phyloP scores from a whole-genome alignment of 30 jellyfish, hydroid and myxozoan species.

The Morbakka virulenta region DNA sequence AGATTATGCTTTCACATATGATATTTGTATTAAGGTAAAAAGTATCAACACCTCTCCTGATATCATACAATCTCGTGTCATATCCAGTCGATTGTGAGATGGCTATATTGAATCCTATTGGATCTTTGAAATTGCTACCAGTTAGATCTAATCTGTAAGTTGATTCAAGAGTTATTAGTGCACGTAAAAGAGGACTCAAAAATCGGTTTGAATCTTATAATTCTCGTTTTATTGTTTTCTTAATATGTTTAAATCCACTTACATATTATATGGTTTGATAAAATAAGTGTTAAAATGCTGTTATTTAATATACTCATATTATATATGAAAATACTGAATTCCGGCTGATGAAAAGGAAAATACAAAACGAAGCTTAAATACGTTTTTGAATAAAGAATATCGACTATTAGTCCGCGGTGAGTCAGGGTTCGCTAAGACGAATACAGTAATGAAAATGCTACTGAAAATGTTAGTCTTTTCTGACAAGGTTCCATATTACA shows the following conservation, averaged over 20 bases:
- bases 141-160: slow-evolving; percentile 3
- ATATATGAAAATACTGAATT: neutral
- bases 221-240: too few relatives aligned
- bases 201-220: neutral
- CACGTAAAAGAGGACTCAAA: too few relatives aligned
- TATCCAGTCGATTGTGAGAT: neutral
- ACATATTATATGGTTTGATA: neutral
- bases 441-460: too few relatives aligned
- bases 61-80: neutral
- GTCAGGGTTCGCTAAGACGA: too few relatives aligned
- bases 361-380: too few relatives aligned
- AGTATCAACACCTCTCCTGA: slow-evolving; percentile 5
- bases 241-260: too few relatives aligned
- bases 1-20: neutral
- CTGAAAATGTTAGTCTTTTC: neutral
- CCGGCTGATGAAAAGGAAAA: neutral
- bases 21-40: slow-evolving; percentile 1
- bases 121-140: neutral
- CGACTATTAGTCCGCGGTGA: slow-evolving; percentile 8
- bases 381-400: too few relatives aligned
- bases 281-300: neutral
- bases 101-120: too few relatives aligned
- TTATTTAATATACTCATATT: neutral
- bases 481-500: slow-evolving; percentile 1
- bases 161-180: slow-evolving; percentile 23